Evolutionary conservation across 2,888 invertebrate species (phyloP), one percentile per base, ranked within the genome.

Genomic region (Seira musarum): DNA sequence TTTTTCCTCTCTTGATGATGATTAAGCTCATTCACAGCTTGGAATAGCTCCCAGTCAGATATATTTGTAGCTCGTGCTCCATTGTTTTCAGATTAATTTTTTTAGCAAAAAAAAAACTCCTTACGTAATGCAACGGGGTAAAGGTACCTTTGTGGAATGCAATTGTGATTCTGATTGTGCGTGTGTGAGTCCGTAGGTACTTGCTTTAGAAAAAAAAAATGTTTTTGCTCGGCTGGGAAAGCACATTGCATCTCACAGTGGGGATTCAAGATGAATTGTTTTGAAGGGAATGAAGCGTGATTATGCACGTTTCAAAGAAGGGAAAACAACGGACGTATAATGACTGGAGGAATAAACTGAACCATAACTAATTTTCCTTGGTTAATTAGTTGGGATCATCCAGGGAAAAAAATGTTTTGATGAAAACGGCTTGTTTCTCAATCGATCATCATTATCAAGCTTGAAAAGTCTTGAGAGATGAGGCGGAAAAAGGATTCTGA

Each of bases 311-410:
- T 30, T 30, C 30, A 30, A 30, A n/a, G n/a, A 30, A 30, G 30
- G 30, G 30, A 30, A 30, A 30, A 30, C 30, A 30, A 30, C 30
- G 30, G 30, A 30, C 30, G 8, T 30, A n/a, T 30, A 77, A 22
- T 77, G 77, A 77, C 77, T 77, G 66, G 66, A 77, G 65, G 66
- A 66, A 66, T 70, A 70, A 77, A 71, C 77, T 65, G 67, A 78
- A 67, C 72, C 72, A 78, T 67, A 80, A 82, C 82, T 82, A 83
- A 82, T 83, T 82, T 30, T 82, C 68, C 79, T 78, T 72, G 75
- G 83, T 80, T 83, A 83, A 83, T 83, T 83, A 83, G 82, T 80
- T 71, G 71, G 67, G 69, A 69, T 76, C 76, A 78, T 74, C 77
- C 72, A 68, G 60, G 25, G 46, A 46, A 35, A 67, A 68, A 63